These are phyloP conservation scores for Ellobius talpinus DNA, from an alignment of 2,113 vertebrate genomes.

Conservation along the genomic window DNA sequence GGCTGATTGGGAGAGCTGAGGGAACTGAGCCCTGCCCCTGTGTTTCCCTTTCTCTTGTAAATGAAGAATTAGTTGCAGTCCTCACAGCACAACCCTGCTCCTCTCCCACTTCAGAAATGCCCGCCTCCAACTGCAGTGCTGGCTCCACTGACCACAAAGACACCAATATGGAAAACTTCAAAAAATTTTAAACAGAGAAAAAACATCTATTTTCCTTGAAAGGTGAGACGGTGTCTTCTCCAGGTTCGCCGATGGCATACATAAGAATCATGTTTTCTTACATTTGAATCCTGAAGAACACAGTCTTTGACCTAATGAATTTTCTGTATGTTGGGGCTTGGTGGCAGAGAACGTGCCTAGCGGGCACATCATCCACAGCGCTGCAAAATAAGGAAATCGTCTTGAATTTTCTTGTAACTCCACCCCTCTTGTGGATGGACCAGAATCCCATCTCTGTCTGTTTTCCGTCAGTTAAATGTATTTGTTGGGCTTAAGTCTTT, in stretches of 20 bases:
- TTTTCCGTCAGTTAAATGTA: neutral
- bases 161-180: neutral
- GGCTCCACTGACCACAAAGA: neutral
- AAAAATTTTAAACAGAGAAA: neutral
- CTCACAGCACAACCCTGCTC: neutral
- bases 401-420: neutral
- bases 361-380: neutral
- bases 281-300: neutral
- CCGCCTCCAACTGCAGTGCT: neutral
- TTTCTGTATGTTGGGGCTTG: neutral
- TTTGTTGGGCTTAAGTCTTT: neutral
- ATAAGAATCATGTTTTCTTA: neutral
- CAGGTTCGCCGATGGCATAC: neutral
- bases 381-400: neutral
- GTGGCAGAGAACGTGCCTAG: neutral
- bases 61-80: neutral
- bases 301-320: neutral
- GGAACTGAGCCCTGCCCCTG: neutral
- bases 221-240: neutral
- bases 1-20: neutral
- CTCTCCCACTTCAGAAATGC: neutral
- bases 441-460: neutral
- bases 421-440: neutral
- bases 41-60: constrained; percentile 7
- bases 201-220: neutral